Conservation (phyloP, 2,888 invertebrate species). For the Nomada fabriciana region DNA sequence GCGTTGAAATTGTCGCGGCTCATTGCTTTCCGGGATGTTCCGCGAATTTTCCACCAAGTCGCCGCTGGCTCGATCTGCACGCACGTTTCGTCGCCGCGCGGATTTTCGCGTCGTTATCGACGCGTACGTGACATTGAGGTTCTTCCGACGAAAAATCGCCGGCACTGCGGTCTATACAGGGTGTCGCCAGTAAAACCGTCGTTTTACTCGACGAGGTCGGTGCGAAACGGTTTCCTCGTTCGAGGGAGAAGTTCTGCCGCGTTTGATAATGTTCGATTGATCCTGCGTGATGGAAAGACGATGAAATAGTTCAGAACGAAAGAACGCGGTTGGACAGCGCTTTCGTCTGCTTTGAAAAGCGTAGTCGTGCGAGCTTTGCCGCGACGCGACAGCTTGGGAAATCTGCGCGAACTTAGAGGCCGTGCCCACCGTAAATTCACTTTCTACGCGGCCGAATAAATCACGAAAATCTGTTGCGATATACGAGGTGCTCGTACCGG, state of each 20-base stretch:
- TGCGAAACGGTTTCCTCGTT: neutral
- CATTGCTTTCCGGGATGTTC: constrained; percentile 44
- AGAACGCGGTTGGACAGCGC: constrained; percentile 9
- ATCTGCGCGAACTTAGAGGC: neutral
- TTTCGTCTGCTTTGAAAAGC: constrained; percentile 27
- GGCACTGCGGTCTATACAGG: constrained; percentile 10
- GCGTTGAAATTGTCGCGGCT: constrained; percentile 67
- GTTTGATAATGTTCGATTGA: neutral
- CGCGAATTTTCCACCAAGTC: constrained; percentile 49
- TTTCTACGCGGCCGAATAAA: constrained; percentile 30
- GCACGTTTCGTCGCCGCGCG: constrained; percentile 29
- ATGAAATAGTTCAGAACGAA: neutral
- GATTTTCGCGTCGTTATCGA: constrained; percentile 59
- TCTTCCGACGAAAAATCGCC: constrained; percentile 42
- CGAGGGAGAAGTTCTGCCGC: neutral
- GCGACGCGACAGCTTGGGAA: constrained; percentile 1
- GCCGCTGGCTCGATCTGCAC: constrained; percentile 7
- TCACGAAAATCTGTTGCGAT: constrained; percentile 37
- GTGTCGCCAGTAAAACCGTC: constrained; percentile 7
- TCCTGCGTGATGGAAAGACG: too few relatives aligned
- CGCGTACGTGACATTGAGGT: constrained; percentile 58
- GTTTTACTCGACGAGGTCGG: neutral
- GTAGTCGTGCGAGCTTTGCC: neutral
- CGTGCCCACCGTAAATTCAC: constrained; percentile 18
- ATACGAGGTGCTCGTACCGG: neutral